phyloP scores from a whole-genome alignment of 2,113 vertebrate species.

The Chloebia gouldiae region DNA sequence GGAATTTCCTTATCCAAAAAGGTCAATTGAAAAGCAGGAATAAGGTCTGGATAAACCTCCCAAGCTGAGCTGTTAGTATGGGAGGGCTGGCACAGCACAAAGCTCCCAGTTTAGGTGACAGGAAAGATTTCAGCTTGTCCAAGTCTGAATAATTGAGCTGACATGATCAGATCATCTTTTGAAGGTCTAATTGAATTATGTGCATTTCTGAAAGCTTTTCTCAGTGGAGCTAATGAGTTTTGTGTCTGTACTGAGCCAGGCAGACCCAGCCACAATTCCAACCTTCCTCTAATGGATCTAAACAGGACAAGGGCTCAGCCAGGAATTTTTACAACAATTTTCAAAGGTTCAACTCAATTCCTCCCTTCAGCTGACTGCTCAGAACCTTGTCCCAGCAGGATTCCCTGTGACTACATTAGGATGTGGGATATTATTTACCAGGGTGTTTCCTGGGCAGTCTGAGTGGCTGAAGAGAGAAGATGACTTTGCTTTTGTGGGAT shows the following conservation, averaged over 20 bases:
- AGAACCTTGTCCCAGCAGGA: neutral
- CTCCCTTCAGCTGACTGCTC: neutral
- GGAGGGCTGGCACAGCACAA: neutral
- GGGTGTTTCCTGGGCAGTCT: neutral
- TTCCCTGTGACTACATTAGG: neutral
- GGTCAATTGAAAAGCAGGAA: neutral
- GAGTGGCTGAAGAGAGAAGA: neutral
- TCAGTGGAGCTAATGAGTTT: neutral
- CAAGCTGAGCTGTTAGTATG: neutral
- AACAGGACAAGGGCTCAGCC: neutral
- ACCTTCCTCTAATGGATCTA: neutral
- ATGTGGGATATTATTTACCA: neutral
- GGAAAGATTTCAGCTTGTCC: neutral
- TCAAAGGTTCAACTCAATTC: neutral
- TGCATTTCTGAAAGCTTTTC: slow-evolving; percentile 6
- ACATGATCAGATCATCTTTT: slow-evolving; percentile 24
- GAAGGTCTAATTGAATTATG: slow-evolving; percentile 41
- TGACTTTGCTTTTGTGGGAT: neutral
- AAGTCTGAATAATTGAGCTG: slow-evolving; percentile 7
- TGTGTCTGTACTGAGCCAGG: neutral
- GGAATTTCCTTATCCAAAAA: neutral
- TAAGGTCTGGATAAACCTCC: neutral
- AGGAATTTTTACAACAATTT: neutral
- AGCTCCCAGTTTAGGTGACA: neutral
- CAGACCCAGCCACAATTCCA: neutral